Base-by-base conservation (phyloP, 2,797 vertebrate genomes). In the Iguana delicatissima region DNA sequence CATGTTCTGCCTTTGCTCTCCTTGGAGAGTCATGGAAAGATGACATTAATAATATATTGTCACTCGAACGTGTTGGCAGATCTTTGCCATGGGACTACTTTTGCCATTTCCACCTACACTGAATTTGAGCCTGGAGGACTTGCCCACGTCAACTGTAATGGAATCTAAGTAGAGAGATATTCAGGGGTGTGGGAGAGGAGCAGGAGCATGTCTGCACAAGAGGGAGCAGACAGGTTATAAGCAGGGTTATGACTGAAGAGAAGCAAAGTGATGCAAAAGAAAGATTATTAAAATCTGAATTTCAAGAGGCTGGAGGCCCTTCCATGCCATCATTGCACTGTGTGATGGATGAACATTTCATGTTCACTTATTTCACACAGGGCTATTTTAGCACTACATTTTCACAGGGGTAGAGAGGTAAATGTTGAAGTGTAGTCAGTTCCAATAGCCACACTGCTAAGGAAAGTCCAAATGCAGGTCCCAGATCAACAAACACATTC, bases 341-440 rank as follows among this genome's bases (percentile, higher is more conserved):
- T 62, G 7, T 64, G 95, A 77, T 94, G 95, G 92, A 62, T 79
- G 35, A 32, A 62, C 57, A 77, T 86, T 46, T 86, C 38, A 77
- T 10, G 57, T 38, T 55, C 24, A 32, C 85, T 79, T 62, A 18
- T 87, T 62, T 57, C 38, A 87, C 3, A 62, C 59, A 87, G 79
- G 9, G 14, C 3, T 24, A 32, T 18, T 87, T 79, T 74, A 62
- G 18, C 20, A n/a, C 32, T 20, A 20, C 29, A 57, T 82, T 50
- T 29, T 52, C 29, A 50, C 29, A 32, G 67, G 9, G 9, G 29
- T 32, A 29, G 29, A 32, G 67, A 69, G 29, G 67, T 29, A 69
- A 69, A 69, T 32, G 12, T 32, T 12, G 29, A 69, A 69, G 29
- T 32, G 12, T 69, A 9, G 3, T 12, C 9, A 69, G 67, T 69